Base-by-base conservation (phyloP, 2,113 vertebrate genomes). In the Paracanthobrama guichenoti region DNA sequence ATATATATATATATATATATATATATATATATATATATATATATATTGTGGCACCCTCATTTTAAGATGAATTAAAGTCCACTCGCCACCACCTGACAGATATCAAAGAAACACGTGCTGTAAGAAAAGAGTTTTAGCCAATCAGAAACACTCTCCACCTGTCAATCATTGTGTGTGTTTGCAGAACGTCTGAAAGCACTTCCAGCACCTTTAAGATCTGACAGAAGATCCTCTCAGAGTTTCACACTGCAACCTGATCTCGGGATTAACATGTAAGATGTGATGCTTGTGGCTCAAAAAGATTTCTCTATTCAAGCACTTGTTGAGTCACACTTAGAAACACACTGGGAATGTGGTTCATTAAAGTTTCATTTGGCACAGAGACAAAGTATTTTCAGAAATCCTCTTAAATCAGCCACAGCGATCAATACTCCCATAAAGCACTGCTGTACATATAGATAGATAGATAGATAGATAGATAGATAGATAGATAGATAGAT, bases 241-340 rank as follows among this genome's bases (percentile, higher is more conserved):
- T 74, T 86, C 85, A 83, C 80, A 84, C 57, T 79, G 81, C 87
- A 82, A 26, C 69, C 85, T 69, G 87, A 88, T 85, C 75, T 82
- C 82, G 16, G 75, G 72, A 35, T 74, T 44, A 46, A 83, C 31
- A 67, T 85, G 69, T 59, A 64, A 84, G 64, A 53, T 35, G 28
- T 3, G 74, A 69, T 3, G 1, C 12, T 9, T 35, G 50, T 53
- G 50, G 16, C 16, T 53, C 50, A 14, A 18, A 14, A 18, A 18
- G 50, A 6, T 18, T 20, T 20, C 10, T 66, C 28, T 20, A 31
- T 66, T 66, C 26, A 18, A 31, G 16, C 16, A 66, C 1, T 4
- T 35, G 35, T 66, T 67, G 8, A 20, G 8, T 67, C 8, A 22
- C 66, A 39, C 2, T 39, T 22, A 22, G 3, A 39, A 39, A 69